Percentiles rank a stretch among this genome's conserved stretches.
These are phyloP conservation scores for Brenthis daphne DNA, from an alignment of 2,888 invertebrate genomes.

Conservation along the genomic window DNA sequence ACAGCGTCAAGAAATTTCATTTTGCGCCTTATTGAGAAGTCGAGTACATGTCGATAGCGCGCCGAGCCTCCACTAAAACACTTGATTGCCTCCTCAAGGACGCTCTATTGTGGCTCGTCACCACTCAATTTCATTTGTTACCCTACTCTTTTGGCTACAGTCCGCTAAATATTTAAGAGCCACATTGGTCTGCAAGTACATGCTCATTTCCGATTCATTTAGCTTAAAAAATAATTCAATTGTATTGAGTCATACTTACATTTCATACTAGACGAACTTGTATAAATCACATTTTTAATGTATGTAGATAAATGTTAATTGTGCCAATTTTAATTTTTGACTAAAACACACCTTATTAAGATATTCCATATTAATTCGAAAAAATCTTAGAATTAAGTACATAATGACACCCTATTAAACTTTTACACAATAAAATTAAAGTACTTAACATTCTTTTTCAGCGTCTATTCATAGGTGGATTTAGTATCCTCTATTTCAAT, in stretches of 20 bases:
- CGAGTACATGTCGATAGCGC: constrained; percentile 67
- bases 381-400: too few relatives aligned
- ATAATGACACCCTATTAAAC: too few relatives aligned
- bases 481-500: constrained; percentile 17
- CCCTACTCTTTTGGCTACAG: constrained; percentile 46
- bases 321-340: too few relatives aligned
- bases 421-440: too few relatives aligned
- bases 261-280: too few relatives aligned
- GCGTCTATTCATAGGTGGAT: constrained; percentile 13
- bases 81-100: constrained; percentile 63
- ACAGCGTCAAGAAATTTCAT: constrained; percentile 79
- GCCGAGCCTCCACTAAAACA: constrained; percentile 55
- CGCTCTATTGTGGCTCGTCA: constrained; percentile 64
- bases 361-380: too few relatives aligned
- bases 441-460: constrained; percentile 1
- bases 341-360: too few relatives aligned
- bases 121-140: constrained; percentile 73
- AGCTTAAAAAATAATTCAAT: too few relatives aligned
- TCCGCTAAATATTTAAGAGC: constrained; percentile 54
- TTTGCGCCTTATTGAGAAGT: constrained; percentile 80
- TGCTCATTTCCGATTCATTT: constrained; percentile 6
- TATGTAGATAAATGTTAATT: too few relatives aligned
- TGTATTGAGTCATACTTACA: too few relatives aligned
- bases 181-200: constrained; percentile 14
- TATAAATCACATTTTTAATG: too few relatives aligned